phyloP scores from a whole-genome alignment of 2,113 vertebrate genomes.

The Panthera tigris region DNA sequence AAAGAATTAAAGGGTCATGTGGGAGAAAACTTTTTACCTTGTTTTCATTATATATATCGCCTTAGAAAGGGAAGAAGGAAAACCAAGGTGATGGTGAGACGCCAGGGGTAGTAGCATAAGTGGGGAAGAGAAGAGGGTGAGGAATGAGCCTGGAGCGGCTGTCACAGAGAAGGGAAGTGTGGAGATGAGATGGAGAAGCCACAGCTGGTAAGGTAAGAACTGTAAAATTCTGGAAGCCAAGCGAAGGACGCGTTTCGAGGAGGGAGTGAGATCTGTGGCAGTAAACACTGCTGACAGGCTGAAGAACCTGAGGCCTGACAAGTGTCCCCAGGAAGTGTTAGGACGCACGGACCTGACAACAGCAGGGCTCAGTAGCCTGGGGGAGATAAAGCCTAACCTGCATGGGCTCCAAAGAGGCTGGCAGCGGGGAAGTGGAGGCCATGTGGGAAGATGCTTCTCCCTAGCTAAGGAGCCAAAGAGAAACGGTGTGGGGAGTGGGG shows the following conservation, averaged over 20 bases:
- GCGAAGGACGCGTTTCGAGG: not conserved
- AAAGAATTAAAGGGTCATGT: not conserved
- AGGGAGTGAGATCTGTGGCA: not conserved
- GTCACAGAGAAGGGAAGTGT: not conserved
- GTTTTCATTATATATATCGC: not conserved
- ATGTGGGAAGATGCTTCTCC: not conserved
- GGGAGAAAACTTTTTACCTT: not conserved
- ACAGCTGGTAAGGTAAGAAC: not conserved
- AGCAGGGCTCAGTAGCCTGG: rapidly evolving
- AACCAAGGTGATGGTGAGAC: not conserved
- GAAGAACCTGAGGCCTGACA: not conserved
- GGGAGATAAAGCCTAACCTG: not conserved
- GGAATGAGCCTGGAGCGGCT: not conserved
- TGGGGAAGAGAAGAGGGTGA: not conserved
- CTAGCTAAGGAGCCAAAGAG: not conserved
- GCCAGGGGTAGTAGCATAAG: not conserved
- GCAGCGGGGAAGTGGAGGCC: not conserved
- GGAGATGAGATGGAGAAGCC: not conserved
- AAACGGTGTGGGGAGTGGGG: rapidly evolving
- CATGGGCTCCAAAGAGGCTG: not conserved
- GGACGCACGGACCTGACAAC: too few relatives aligned
- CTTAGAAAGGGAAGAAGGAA: not conserved
- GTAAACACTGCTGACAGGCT: not conserved
- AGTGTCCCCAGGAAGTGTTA: not conserved
- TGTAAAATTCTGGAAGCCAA: not conserved